Conservation (phyloP, 2,797 vertebrate species). For the Parauchenoglanis ngamensis region DNA sequence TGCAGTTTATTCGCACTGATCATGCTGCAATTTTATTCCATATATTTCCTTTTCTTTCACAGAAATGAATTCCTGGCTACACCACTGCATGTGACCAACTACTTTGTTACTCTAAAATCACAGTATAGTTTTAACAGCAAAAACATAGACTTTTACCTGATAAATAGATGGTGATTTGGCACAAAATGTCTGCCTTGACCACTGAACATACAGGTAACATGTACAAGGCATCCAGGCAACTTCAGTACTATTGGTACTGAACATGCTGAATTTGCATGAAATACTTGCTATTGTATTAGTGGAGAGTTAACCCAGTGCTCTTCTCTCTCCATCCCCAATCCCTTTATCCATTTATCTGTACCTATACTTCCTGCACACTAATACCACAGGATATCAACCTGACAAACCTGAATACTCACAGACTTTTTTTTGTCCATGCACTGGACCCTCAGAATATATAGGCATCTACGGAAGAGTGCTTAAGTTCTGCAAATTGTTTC, state of each 20-base stretch:
- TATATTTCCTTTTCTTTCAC: background rate
- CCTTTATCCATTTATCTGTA: slow-evolving; percentile 49
- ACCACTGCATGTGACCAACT: background rate
- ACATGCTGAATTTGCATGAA: background rate
- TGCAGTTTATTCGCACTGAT: background rate
- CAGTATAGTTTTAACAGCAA: background rate
- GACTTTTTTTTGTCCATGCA: slow-evolving; percentile 24
- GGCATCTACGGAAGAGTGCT: background rate
- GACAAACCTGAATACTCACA: slow-evolving; percentile 24
- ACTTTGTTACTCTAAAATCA: background rate
- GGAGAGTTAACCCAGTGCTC: background rate
- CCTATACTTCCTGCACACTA: slow-evolving; percentile 39
- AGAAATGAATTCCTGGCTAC: background rate
- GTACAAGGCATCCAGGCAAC: background rate
- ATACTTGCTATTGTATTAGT: background rate
- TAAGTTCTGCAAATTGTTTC: background rate
- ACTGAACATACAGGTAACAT: background rate
- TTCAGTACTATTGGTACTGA: background rate
- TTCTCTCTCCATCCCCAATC: slow-evolving; percentile 40
- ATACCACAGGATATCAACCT: slow-evolving; percentile 42
- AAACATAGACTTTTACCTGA: background rate
- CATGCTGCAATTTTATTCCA: background rate
- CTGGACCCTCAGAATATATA: background rate
- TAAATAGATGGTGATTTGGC: background rate
- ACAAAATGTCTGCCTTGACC: background rate